Evolutionary conservation across 2,797 vertebrate genomes (phyloP).

Genomic region (Phaenicophaeus curvirostris): DNA sequence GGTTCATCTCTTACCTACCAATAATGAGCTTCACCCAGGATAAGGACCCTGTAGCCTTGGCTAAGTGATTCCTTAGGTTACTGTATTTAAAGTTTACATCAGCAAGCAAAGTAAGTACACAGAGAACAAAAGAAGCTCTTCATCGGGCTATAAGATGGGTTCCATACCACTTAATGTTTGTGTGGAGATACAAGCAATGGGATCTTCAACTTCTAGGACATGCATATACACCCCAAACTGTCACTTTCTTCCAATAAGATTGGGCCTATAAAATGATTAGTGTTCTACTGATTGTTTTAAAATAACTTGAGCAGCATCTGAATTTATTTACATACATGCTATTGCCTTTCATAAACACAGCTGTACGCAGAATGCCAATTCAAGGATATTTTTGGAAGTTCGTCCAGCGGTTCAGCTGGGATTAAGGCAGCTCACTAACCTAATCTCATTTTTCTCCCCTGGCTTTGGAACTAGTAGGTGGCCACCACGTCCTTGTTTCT

Average conservation of each 20-base stretch:
- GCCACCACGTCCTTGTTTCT: neutral
- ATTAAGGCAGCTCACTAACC: constrained; percentile 65
- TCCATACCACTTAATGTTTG: neutral
- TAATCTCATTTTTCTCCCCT: constrained; percentile 2
- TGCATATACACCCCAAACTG: constrained; percentile 57
- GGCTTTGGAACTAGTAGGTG: neutral
- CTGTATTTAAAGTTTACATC: neutral
- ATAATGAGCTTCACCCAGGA: neutral
- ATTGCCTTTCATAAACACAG: constrained; percentile 84
- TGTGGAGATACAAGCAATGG: neutral
- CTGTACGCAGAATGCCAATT: constrained; percentile 81
- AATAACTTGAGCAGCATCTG: constrained; percentile 83
- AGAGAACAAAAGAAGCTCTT: neutral
- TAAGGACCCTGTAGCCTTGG: neutral
- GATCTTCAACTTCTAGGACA: constrained; percentile 2
- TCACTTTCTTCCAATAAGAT: constrained; percentile 77
- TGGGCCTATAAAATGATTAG: constrained; percentile 83
- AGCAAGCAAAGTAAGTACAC: neutral
- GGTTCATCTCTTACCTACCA: neutral
- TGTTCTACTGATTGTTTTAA: constrained; percentile 84
- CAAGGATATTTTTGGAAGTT: constrained; percentile 81
- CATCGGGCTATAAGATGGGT: neutral
- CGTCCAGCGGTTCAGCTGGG: constrained; percentile 76
- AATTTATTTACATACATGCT: constrained; percentile 87
- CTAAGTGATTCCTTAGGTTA: neutral